Conservation (phyloP, 2,797 vertebrate species). For the Ptychadena robeensis region DNA sequence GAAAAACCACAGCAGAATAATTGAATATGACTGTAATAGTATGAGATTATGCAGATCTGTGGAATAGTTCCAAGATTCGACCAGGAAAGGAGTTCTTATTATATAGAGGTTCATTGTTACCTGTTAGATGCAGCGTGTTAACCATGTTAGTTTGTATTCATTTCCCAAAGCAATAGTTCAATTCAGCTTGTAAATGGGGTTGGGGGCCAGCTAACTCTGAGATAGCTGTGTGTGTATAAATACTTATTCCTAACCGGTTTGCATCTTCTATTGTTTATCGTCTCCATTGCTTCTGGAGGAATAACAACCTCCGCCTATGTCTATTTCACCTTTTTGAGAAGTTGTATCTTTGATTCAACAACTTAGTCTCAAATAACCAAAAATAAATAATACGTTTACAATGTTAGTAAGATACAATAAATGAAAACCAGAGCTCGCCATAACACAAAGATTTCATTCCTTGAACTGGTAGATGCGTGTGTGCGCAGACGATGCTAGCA, state of each 20-base stretch:
- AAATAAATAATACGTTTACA: constrained; percentile 70
- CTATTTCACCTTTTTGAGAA: constrained; percentile 23
- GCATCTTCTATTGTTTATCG: constrained; percentile 26
- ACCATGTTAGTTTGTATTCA: constrained; percentile 43
- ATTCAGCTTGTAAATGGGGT: constrained; percentile 43
- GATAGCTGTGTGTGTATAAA: constrained; percentile 44
- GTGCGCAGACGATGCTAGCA: constrained; percentile 13
- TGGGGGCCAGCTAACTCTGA: constrained; percentile 29
- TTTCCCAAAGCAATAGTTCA: constrained; percentile 53
- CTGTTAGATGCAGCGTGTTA: constrained; percentile 12
- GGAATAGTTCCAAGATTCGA: constrained; percentile 44
- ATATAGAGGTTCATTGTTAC: constrained; percentile 23
- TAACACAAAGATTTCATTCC: constrained; percentile 54
- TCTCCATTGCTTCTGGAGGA: constrained; percentile 33
- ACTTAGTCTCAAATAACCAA: constrained; percentile 57
- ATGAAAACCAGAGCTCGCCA: constrained; percentile 67
- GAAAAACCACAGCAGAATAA: constrained; percentile 59
- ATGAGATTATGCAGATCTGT: constrained; percentile 62
- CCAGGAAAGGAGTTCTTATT: neutral
- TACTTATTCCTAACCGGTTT: constrained; percentile 39
- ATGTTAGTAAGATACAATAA: constrained; percentile 65
- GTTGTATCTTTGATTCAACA: constrained; percentile 42
- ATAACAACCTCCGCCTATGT: constrained; percentile 27
- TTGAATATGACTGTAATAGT: constrained; percentile 73
- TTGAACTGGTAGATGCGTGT: constrained; percentile 8